phyloP scores from a whole-genome alignment of 2,797 vertebrate genomes.

The Fratercula arctica region DNA sequence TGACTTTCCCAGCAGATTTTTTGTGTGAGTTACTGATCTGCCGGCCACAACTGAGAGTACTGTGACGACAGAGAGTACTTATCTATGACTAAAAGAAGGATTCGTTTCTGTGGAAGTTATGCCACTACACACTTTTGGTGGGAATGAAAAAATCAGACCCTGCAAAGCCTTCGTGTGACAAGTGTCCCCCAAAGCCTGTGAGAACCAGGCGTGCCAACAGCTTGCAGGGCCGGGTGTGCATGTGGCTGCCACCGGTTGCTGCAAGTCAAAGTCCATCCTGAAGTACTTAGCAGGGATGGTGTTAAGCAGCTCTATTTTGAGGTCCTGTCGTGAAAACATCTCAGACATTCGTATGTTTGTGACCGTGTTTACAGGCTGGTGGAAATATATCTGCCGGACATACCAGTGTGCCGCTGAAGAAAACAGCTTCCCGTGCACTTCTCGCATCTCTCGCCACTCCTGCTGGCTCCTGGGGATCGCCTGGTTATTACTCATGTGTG shows the following conservation, averaged over 20 bases:
- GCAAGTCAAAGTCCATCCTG: neutral
- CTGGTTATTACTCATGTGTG: fast-evolving
- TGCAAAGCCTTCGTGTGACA: neutral
- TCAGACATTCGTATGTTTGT: neutral
- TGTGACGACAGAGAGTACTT: neutral
- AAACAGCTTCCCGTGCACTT: neutral
- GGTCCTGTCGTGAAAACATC: neutral
- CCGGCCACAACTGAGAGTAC: neutral
- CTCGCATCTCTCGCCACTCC: neutral
- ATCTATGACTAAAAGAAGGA: neutral
- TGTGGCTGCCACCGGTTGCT: fast-evolving
- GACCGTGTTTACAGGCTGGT: neutral
- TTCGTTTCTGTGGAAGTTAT: neutral
- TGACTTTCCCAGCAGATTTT: neutral
- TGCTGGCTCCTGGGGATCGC: neutral
- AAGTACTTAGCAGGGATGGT: neutral
- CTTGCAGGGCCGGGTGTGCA: fast-evolving
- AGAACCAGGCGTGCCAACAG: neutral
- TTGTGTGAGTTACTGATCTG: neutral
- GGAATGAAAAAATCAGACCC: neutral
- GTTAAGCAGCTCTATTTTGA: neutral
- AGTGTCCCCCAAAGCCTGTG: neutral
- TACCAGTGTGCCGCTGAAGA: neutral
- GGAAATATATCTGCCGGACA: neutral
- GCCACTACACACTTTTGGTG: neutral